These are phyloP conservation scores for Halcyon smyrnensis DNA, from an alignment of 2,797 vertebrate species.

Conservation along the genomic window DNA sequence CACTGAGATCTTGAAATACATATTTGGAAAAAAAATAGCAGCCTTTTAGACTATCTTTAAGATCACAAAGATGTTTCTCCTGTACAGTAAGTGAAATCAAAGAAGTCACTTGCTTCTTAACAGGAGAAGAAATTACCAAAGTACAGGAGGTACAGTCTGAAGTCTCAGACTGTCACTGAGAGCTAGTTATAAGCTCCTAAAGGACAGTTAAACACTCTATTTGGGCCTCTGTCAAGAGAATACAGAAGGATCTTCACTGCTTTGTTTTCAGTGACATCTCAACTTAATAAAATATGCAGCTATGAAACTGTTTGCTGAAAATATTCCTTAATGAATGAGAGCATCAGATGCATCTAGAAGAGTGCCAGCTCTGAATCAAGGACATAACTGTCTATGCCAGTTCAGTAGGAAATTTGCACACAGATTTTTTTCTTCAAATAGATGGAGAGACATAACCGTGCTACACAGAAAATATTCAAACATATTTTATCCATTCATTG, in stretches of 20 bases:
- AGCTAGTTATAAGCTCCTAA: neutral
- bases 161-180: neutral
- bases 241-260: neutral
- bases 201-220: neutral
- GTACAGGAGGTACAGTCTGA: neutral
- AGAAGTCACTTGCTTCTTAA: neutral
- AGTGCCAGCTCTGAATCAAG: conserved; percentile 11
- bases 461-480: neutral
- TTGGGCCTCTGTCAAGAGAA: neutral
- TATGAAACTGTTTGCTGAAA: conserved; percentile 16
- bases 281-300: conserved; percentile 7
- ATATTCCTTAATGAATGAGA: conserved; percentile 43
- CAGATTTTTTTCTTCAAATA: neutral
- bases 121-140: neutral
- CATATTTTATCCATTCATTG: neutral
- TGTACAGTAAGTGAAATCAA: neutral
- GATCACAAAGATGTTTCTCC: neutral
- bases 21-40: neutral
- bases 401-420: neutral
- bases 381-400: neutral
- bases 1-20: neutral
- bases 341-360: conserved; percentile 20
- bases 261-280: neutral
- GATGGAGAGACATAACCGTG: neutral
- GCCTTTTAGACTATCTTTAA: neutral